Conservation (phyloP, 1,140 invertebrate species). For the Lutraria rhynchaena region DNA sequence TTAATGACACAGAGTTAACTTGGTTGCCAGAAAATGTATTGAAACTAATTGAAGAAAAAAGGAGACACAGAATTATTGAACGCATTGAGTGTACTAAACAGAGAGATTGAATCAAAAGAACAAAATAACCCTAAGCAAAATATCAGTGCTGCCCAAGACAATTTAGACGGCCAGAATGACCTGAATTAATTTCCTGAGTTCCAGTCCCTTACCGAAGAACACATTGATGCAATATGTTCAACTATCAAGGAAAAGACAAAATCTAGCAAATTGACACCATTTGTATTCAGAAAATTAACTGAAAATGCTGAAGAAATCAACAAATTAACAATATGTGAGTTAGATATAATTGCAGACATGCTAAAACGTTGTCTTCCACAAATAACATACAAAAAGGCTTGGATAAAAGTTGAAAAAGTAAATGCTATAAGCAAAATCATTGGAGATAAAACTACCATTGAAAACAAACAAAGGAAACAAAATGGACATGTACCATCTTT, state of each 20-base stretch:
- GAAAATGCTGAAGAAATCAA: background rate
- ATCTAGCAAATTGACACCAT: background rate
- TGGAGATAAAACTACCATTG: background rate
- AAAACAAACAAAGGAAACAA: background rate
- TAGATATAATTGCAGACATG: conserved; percentile 5
- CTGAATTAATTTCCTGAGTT: background rate
- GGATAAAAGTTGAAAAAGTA: background rate
- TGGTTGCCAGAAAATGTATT: background rate
- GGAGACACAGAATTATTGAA: background rate
- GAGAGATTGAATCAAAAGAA: background rate
- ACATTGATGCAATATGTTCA: background rate
- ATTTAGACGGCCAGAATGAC: background rate
- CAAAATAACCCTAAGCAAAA: background rate
- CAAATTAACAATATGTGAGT: background rate
- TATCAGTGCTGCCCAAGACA: background rate
- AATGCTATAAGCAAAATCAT: background rate
- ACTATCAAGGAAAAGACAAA: background rate
- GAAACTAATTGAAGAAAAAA: background rate
- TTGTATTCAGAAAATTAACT: background rate
- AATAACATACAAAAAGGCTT: background rate
- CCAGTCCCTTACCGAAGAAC: background rate
- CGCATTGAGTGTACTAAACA: background rate
- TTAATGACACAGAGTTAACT: too few species aligned
- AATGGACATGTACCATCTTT: background rate
- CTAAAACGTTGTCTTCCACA: background rate